These are phyloP conservation scores for Ceratothoa steindachneri DNA, from an alignment of 2,888 invertebrate genomes.

Conservation along the genomic window DNA sequence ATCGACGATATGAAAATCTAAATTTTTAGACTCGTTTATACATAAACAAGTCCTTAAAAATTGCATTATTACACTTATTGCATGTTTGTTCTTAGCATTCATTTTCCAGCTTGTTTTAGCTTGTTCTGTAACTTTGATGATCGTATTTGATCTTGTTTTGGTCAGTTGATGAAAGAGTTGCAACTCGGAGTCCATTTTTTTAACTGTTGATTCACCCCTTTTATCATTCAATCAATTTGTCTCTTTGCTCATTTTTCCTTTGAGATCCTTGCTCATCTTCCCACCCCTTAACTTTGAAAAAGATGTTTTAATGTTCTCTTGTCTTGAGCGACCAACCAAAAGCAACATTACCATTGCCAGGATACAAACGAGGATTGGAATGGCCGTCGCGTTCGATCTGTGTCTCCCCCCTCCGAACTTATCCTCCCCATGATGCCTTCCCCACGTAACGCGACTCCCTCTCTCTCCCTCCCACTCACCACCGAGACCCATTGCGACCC, in stretches of 20 bases:
- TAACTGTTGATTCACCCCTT: background rate
- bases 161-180: no score
- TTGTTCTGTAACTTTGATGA: background rate
- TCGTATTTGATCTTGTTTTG: constrained; percentile 5
- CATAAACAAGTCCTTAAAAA: background rate
- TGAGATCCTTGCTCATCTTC: no score
- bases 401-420: background rate
- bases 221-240: background rate
- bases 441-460: background rate
- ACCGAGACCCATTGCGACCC: background rate
- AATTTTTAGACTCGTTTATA: no score
- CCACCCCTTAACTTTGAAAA: background rate
- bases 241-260: no score
- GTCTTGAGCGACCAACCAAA: constrained; percentile 45
- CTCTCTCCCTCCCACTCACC: background rate
- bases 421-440: background rate
- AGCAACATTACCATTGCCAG: constrained; percentile 47
- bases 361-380: constrained; percentile 45
- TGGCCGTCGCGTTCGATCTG: no score
- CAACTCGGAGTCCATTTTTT: no score
- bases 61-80: background rate
- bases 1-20: background rate
- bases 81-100: background rate
- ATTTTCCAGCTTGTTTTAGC: background rate
- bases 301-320: constrained; percentile 3